A percentile compares a stretch with the other conserved stretches of the same genome.
These are phyloP conservation scores for Sycophaga agraensis DNA, from an alignment of 1,140 invertebrate genomes.

Conservation along the genomic window DNA sequence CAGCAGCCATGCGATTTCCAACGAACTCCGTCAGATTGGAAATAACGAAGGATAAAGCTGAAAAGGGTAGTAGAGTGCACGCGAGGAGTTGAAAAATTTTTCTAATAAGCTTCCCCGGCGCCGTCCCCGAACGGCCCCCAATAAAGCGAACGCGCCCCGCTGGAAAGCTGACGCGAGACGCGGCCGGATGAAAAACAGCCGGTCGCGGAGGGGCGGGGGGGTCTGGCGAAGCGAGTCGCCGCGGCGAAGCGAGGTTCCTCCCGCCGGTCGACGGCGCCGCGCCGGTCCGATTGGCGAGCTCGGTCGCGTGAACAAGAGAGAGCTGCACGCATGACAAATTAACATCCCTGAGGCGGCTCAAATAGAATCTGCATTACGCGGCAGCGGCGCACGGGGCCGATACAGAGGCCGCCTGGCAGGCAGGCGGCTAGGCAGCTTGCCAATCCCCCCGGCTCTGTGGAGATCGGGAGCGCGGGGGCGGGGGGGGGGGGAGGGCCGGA, in stretches of 20 bases:
- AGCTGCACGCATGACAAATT: slow-evolving; percentile 53
- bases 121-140: no score
- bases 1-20: no score
- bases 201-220: not conserved
- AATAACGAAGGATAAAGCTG: no score
- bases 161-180: slow-evolving; percentile 17
- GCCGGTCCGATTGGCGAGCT: slow-evolving; percentile 27
- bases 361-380: slow-evolving; percentile 56
- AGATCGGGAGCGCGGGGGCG: not conserved
- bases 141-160: slow-evolving; percentile 25
- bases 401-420: slow-evolving; percentile 32
- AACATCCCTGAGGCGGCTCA: slow-evolving; percentile 57
- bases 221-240: not conserved
- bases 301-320: slow-evolving; percentile 30
- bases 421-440: slow-evolving; percentile 33
- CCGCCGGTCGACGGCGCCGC: slow-evolving; percentile 4
- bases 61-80: no score
- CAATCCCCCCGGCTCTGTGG: slow-evolving; percentile 24
- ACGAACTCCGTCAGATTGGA: no score
- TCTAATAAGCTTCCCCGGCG: no score
- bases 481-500: not conserved
- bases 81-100: no score
- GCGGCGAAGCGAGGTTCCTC: slow-evolving; percentile 10
- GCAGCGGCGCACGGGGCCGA: slow-evolving; percentile 41
- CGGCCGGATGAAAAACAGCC: not conserved